Conservation (phyloP, 2,888 invertebrate species). For the Pyrgus malvae region DNA sequence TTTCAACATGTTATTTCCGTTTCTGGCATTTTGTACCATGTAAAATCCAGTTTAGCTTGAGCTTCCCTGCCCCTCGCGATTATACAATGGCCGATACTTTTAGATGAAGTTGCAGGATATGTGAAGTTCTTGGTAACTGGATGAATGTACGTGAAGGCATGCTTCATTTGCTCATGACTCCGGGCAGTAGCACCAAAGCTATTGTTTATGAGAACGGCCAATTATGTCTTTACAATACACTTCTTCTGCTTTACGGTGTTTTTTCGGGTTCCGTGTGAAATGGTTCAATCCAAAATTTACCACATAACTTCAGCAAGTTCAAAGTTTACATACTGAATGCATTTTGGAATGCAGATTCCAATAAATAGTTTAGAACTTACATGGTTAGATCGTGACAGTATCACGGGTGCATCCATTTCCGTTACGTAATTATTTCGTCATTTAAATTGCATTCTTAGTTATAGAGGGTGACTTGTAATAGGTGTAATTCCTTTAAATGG, state of each 20-base stretch:
- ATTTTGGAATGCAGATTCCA: too few relatives aligned
- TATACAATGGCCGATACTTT: slow-evolving; percentile 8
- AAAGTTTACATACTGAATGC: too few relatives aligned
- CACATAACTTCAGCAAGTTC: too few relatives aligned
- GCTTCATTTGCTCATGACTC: slow-evolving; percentile 68
- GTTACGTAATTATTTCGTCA: too few relatives aligned
- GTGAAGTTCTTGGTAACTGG: slow-evolving; percentile 46
- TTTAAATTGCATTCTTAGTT: too few relatives aligned
- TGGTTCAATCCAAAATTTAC: neutral
- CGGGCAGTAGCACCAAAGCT: slow-evolving; percentile 62
- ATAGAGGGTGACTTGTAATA: too few relatives aligned
- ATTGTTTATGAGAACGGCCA: slow-evolving; percentile 71
- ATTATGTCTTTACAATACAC: slow-evolving; percentile 69
- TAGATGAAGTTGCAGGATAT: slow-evolving; percentile 24
- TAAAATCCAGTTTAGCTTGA: slow-evolving; percentile 42
- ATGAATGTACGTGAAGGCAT: slow-evolving; percentile 61
- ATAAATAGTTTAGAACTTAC: too few relatives aligned
- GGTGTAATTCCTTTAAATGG: too few relatives aligned
- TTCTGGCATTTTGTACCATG: slow-evolving; percentile 55
- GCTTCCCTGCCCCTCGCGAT: slow-evolving; percentile 32
- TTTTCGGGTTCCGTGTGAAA: slow-evolving; percentile 26
- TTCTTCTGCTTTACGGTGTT: slow-evolving; percentile 52
- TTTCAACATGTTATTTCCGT: slow-evolving; percentile 55
- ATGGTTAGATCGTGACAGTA: too few relatives aligned
- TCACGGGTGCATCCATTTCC: too few relatives aligned